Conservation (phyloP, 1,140 invertebrate species). For the Hermatobates lingyangjiaoensis region DNA sequence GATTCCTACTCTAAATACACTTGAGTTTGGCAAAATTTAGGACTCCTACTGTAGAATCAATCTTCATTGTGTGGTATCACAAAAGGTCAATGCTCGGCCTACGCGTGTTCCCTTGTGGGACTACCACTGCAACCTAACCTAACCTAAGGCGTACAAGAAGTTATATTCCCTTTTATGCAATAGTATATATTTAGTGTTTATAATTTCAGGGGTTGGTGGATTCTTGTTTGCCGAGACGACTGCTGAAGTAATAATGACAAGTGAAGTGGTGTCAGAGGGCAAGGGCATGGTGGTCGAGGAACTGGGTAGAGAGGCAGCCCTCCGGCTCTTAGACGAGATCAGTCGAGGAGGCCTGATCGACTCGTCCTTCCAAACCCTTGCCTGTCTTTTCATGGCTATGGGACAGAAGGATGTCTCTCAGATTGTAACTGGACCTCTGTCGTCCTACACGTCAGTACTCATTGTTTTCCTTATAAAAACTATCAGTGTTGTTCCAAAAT, state of each 20-base stretch:
- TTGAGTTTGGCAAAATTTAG: no score
- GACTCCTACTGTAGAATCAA: no score
- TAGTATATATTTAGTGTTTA: no score
- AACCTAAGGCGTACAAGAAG: no score
- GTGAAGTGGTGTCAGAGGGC: slow-evolving; percentile 33
- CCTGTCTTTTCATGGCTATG: slow-evolving; percentile 76
- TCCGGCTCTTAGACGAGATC: slow-evolving; percentile 73
- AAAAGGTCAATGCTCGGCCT: no score
- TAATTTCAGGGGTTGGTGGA: slow-evolving; percentile 59
- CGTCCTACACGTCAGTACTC: slow-evolving; percentile 42
- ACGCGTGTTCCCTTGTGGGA: no score
- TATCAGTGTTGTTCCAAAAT: no score
- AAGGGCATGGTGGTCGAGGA: slow-evolving; percentile 66
- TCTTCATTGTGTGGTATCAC: no score
- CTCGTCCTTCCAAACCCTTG: slow-evolving; percentile 68
- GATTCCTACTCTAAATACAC: no score
- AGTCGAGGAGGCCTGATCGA: slow-evolving; percentile 82
- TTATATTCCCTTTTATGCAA: no score
- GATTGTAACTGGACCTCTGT: slow-evolving; percentile 49
- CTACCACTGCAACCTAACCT: not conserved
- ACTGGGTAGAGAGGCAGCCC: slow-evolving; percentile 63
- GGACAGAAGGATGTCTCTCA: slow-evolving; percentile 93
- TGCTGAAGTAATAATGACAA: slow-evolving; percentile 55
- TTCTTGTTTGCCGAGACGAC: slow-evolving; percentile 83
- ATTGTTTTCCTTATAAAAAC: no score